phyloP scores from a whole-genome alignment of 2,888 invertebrate genomes.

The Macrosiphum euphorbiae region DNA sequence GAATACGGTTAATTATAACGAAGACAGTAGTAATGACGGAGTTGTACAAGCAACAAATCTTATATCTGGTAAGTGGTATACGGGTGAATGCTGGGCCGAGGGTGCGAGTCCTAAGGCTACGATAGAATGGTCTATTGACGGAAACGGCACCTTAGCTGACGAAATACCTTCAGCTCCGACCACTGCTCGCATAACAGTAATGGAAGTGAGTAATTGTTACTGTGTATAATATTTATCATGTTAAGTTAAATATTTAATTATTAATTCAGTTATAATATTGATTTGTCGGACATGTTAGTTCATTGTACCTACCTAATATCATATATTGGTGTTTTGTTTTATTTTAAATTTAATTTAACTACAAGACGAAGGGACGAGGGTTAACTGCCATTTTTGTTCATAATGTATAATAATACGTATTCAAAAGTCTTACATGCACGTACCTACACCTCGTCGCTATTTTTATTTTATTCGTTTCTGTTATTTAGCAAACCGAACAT shows the following conservation, averaged over 20 bases:
- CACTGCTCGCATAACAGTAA: not conserved
- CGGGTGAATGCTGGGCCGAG: slow-evolving; percentile 36
- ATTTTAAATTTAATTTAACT: not conserved
- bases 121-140: slow-evolving; percentile 53
- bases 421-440: not conserved
- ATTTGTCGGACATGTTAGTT: not conserved
- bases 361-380: not conserved
- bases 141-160: slow-evolving; percentile 37
- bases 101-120: slow-evolving; percentile 54
- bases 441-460: not conserved
- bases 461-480: not conserved
- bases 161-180: slow-evolving; percentile 20
- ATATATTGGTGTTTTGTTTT: not conserved
- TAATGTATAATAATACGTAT: not conserved
- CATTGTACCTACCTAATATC: not conserved
- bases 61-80: slow-evolving; percentile 57
- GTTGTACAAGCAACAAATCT: slow-evolving; percentile 24
- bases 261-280: not conserved
- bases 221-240: not conserved
- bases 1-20: slow-evolving; percentile 20
- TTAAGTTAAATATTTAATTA: not conserved
- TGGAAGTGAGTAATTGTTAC: slow-evolving; percentile 18
- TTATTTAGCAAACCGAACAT: slow-evolving; percentile 38
- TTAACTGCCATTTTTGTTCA: not conserved
- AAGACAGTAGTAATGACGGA: not conserved